Evolutionary conservation across 2,113 vertebrate genomes (phyloP).

Genomic region (Triplophysa siluroides): DNA sequence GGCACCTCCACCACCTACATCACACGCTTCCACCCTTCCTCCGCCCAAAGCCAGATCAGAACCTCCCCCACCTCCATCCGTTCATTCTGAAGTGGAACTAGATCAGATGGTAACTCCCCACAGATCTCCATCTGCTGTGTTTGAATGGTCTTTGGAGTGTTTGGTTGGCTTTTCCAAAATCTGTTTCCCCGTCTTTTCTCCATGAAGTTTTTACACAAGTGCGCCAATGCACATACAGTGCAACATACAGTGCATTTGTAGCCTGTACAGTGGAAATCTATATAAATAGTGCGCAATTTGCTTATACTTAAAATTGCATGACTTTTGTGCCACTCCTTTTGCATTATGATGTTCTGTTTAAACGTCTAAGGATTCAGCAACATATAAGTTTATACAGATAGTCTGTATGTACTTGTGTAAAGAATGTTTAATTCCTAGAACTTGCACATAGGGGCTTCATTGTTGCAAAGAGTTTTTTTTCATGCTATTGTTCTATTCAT

Average conservation of each 20-base stretch:
- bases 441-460: neutral
- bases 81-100: constrained; percentile 56
- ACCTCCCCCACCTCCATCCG: constrained; percentile 55
- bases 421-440: neutral
- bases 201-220: neutral
- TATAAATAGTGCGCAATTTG: too few species aligned
- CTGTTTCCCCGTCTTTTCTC: constrained; percentile 38
- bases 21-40: neutral
- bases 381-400: neutral
- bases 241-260: too few species aligned
- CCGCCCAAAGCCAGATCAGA: constrained; percentile 40
- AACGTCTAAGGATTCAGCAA: neutral
- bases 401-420: neutral
- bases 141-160: constrained; percentile 34
- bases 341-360: too few species aligned
- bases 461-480: neutral
- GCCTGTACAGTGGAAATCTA: too few species aligned
- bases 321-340: too few species aligned
- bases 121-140: constrained; percentile 48
- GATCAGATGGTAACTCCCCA: constrained; percentile 70
- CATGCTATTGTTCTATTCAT: neutral
- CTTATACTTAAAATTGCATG: too few species aligned
- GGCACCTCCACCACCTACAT: constrained; percentile 41
- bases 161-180: constrained; percentile 46
- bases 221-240: neutral